Evolutionary conservation across 2,113 vertebrate genomes (phyloP), one percentile per base, ranked within the genome.

Genomic region (Cavia porcellus): DNA sequence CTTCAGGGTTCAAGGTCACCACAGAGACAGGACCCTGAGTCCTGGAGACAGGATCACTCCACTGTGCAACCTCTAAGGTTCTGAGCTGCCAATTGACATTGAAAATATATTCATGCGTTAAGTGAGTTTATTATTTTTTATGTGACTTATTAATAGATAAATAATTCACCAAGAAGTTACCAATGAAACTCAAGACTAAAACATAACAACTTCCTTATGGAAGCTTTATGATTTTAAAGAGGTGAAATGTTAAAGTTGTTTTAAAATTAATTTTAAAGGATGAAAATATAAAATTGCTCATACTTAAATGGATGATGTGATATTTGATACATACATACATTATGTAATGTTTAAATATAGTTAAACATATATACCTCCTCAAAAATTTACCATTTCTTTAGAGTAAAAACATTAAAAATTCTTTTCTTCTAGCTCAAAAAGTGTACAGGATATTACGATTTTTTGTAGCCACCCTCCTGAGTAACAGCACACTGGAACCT

Each of bases 131-230:
- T 64, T 89, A 57, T 52, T 70, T 28, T 83, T 14, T 81, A 20
- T 84, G n/a, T 84, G 61, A 77, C 74, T 95, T 66, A 90, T 57
- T 90, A 68, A 62, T 35, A 95, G 81, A 64, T 59, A 79, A 50
- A 81, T 62, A 89, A 92, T 92, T 85, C n/a, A 92, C 57, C 57
- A 92, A 88, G 47, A 42, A 38, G 13, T 72, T 92, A 52, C 14
- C 47, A 87, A 2, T 93, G 85, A 95, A 84, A 2, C 28, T 88
- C 59, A 89, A 81, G 9, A 88, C 68, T 50, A 75, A 4, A 52
- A 96, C 92, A 90, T 45, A 12, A 1, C 11, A 25, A 55, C 64
- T 92, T 30, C 3, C 30, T 42, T 22, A 22, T 50, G 77, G 94
- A 64, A 61, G 2, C 15, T 68, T 13, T 25, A 75, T 80, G 52